A percentile compares a stretch with the other conserved stretches of the same genome.
Evolutionary conservation across 2,797 vertebrate species (phyloP).

Genomic region (Nothura maculosa): DNA sequence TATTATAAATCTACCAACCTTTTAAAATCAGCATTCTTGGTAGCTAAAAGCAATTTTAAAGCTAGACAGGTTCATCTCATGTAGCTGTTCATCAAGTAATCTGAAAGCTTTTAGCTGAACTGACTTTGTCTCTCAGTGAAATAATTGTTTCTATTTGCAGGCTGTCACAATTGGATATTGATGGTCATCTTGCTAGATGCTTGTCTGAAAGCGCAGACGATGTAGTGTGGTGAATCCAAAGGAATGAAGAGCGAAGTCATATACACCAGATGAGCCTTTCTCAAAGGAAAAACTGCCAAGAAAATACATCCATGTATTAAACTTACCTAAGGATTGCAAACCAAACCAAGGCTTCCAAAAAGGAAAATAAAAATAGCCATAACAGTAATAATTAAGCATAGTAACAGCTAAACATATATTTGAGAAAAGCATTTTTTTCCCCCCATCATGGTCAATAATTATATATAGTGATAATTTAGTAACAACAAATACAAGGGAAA

Average conservation of each 20-base stretch:
- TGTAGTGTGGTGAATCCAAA: conserved; percentile 85
- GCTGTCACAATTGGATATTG: conserved; percentile 87
- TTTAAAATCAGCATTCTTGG: not conserved
- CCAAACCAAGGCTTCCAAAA: not conserved
- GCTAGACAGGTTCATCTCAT: not conserved
- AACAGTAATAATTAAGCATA: no score
- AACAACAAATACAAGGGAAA: not conserved
- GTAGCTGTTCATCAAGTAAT: no score
- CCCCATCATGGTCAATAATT: not conserved
- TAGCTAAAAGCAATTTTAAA: not conserved
- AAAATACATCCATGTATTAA: not conserved
- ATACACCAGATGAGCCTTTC: not conserved
- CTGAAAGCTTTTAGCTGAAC: not conserved
- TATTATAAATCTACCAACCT: not conserved
- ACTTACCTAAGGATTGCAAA: not conserved
- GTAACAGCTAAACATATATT: not conserved
- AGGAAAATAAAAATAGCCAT: not conserved
- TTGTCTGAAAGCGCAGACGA: conserved; percentile 90
- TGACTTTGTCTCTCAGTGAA: not conserved
- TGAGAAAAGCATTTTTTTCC: not conserved
- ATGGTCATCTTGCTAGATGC: conserved; percentile 91
- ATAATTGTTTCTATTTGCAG: conserved; percentile 71
- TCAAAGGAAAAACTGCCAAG: not conserved
- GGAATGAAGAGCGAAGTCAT: not conserved
- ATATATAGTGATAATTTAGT: not conserved